A percentile compares a stretch with the other conserved stretches of the same genome.
Evolutionary conservation across 37 sponge, comb jelly and placozoan species (phyloP).

Genomic region (Ianthella basta): DNA sequence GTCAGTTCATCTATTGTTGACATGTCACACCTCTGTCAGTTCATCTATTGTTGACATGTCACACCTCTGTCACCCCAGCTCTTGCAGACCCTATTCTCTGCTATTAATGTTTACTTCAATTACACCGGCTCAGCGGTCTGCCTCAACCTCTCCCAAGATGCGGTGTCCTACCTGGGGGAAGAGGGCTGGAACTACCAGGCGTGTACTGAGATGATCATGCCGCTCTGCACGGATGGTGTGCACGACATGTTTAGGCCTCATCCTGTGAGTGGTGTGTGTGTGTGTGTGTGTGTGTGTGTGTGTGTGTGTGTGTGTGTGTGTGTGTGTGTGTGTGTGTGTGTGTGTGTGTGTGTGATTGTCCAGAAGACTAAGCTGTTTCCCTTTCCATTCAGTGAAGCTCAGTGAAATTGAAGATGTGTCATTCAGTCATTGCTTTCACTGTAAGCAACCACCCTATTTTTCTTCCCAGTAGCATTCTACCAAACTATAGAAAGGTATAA

Average conservation of each 20-base stretch:
- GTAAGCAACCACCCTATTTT: too few species aligned
- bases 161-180: constrained; percentile 44
- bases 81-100: constrained; percentile 53
- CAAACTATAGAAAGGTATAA: too few species aligned
- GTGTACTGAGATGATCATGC: constrained; percentile 97
- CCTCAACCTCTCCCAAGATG: constrained; percentile 41
- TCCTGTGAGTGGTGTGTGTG: constrained; percentile 46
- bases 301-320: constrained; percentile 26
- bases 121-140: constrained; percentile 65
- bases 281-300: constrained; percentile 1
- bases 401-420: too few species aligned
- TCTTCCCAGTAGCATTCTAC: too few species aligned
- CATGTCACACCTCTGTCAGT: constrained; percentile 21
- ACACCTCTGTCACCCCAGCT: constrained; percentile 50
- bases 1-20: too few species aligned
- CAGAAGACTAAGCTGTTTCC: too few species aligned
- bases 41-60: constrained; percentile 60
- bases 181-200: constrained; percentile 81
- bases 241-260: constrained; percentile 74
- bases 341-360: constrained; percentile 21
- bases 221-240: constrained; percentile 79
- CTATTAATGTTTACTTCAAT: constrained; percentile 81
- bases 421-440: too few species aligned
- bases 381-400: too few species aligned
- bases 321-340: constrained; percentile 29